Evolutionary conservation across 2,888 invertebrate genomes (phyloP), one percentile per base, ranked within the genome.

Genomic region (Microplitis deprimator): DNA sequence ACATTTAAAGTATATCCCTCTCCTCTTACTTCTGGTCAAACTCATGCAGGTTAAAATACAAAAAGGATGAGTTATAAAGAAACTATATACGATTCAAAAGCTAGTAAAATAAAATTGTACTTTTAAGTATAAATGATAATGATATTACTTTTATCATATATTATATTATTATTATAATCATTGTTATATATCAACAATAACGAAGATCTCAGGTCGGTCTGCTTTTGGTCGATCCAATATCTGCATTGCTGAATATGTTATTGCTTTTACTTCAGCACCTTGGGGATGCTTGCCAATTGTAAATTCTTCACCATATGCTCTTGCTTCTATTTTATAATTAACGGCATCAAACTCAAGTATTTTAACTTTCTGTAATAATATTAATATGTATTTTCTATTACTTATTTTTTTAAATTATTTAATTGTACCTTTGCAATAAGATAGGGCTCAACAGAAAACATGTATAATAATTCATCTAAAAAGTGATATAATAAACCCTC

Each of bases 201-300:
- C 98, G 94, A 96, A 99, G 68, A 98, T 92, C 92, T 99, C 97
- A 90, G 93, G 94, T 85, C 93, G 92, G 81, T 93, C 93, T 84
- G 93, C 92, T 83, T 94, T 92, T 65, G 93, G 92, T 83, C 93
- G 92, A 85, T 95, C 93, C 82, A 97, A 91, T 81, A 96, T 93
- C 91, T 99, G 98, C 99, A 99, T 99, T 75, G 98, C 97, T 6
- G 99, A 98, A 91, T 99, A 99, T 5, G 99, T 99, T 82, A 99
- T 99, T 50, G 99, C 99, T 90, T 99, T 99, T 2, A 99, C 97
- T 91, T 99, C 99, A 1, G 97, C 95, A 13, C 98, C 99, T 91
- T 98, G 99, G 0, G 98, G 97, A 91, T 99, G 99, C 90, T 97
- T 98, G 1, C 94, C 94, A 76, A 98, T 92, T 85, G 93, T 93